Base-by-base conservation (phyloP, 2,888 invertebrate species). In the Steinernema scapterisci region DNA sequence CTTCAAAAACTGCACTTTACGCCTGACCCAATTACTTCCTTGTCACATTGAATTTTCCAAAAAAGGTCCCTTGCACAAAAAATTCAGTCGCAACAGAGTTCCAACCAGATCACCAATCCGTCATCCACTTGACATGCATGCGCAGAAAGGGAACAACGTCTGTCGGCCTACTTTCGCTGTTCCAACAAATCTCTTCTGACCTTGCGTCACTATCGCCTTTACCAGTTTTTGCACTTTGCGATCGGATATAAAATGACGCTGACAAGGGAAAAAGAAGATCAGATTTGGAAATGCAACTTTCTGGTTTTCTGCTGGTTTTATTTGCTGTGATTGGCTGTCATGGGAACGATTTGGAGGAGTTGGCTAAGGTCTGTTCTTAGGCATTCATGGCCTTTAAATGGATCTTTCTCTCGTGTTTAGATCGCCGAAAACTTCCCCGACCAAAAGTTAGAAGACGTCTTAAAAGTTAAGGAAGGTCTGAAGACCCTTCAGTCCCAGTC, bases 161-260 rank as follows among this genome's bases (percentile, higher is more conserved):
- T 9, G 38, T 25, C 63, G 63, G 27, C 63, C 63, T 63, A 63
- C 63, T 63, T 63, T 63, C 31, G 63, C 63, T 63, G 63, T 63
- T 63, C 31, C 63, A 63, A 63, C 13, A n/a, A 27, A 38, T n/a
- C 38, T 21, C 38, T 25, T 25, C 16, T 25, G 27, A 27, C 31
- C 63, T 63, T 38, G 63, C 27, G 27, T 1, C 19, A 31, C 16
- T 25, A 27, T 31, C 31, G 27, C 16, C 63, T 31, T 31, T 63
- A 63, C 63, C 16, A 27, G 63, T 63, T 63, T 63, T 25, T 31
- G 31, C 5, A 16, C 11, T 16, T 16, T 11, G 11, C 5, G 19
- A 7, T 3, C 5, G 31, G 6, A 16, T 63, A 31, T 54, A 25
- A 63, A 38, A 63, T 27, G 31, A 27, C 16, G 31, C 16, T 6